Evolutionary conservation across 2,797 vertebrate species (phyloP), one percentile per base, ranked within the genome.

Genomic region (Balearica regulorum): DNA sequence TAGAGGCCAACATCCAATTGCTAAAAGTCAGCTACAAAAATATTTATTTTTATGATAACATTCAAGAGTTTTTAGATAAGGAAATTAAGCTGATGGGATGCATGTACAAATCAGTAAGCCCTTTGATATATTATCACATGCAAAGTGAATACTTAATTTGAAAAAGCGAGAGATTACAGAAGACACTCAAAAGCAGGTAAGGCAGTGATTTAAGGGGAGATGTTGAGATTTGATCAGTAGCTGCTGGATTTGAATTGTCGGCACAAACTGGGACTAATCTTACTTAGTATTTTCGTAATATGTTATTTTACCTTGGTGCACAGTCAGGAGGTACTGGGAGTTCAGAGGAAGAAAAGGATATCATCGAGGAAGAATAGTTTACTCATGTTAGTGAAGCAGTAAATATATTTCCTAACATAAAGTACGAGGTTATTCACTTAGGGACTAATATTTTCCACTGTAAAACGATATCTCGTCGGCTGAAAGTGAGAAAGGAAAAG

Each of bases 11-110:
- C 25, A 84, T 65, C 58, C 44, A 65, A 25, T 80, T 89, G 35
- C 75, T 68, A 90, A 14, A 41, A 70, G 57, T 75, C 53, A 68
- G 78, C 51, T 83, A 35, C 46, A 48, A 72, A 80, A 70, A 60
- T 57, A 53, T 70, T 88, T 85, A 41, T 86, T 93, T 91, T 81
- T 88, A 55, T 60, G 66, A 90, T 94, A 93, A 84, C 75, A 91
- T 90, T 95, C 41, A 61, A 48, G 66, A 51, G 33, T 28, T 94
- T 93, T 81, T 48, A 78, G 96, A 97, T 96, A 96, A 96, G 85
- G 62, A 93, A 95, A 93, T 96, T 85, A 93, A 87, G 78, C 64
- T 86, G 89, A 79, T 76, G 58, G 83, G 29, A 62, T 78, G 49
- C 62, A 69, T 79, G 85, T 79, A 69, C 81, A 82, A 91, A 58